Conservation (phyloP, 2,797 vertebrate species). For the Gymnothorax javanicus region DNA sequence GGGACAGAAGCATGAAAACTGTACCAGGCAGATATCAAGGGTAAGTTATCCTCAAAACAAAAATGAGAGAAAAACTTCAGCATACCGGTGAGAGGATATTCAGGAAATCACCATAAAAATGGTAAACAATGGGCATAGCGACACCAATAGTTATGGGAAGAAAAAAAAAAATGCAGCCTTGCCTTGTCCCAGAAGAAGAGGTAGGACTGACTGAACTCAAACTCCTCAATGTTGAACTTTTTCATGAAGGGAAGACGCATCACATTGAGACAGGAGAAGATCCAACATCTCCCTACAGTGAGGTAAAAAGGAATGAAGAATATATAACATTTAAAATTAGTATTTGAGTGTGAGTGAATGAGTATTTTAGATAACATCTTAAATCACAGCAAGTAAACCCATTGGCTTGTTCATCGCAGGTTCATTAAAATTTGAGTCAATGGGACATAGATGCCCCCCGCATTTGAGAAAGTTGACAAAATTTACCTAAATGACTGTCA, state of each 20-base stretch:
- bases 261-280: constrained; percentile 97
- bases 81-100: not conserved
- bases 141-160: not conserved
- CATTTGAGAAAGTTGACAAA: too few species aligned
- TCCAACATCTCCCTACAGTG: constrained; percentile 92
- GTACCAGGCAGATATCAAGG: not conserved
- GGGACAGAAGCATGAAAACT: not conserved
- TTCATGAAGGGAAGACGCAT: constrained; percentile 99
- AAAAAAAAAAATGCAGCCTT: constrained; percentile 5
- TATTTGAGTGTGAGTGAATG: not conserved
- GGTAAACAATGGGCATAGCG: not conserved
- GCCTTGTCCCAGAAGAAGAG: constrained; percentile 99
- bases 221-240: constrained; percentile 96
- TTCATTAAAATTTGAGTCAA: not conserved
- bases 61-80: not conserved
- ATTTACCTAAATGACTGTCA: too few species aligned
- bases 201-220: constrained; percentile 98
- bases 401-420: not conserved
- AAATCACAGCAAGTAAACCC: not conserved
- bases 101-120: not conserved
- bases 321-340: not conserved
- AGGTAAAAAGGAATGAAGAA: constrained; percentile 27
- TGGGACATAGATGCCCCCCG: too few species aligned
- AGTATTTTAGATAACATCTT: not conserved
- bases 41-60: not conserved